Evolutionary conservation across 2,797 vertebrate species (phyloP), one percentile per base, ranked within the genome.

Genomic region (Ptychobarbus kaznakovi): DNA sequence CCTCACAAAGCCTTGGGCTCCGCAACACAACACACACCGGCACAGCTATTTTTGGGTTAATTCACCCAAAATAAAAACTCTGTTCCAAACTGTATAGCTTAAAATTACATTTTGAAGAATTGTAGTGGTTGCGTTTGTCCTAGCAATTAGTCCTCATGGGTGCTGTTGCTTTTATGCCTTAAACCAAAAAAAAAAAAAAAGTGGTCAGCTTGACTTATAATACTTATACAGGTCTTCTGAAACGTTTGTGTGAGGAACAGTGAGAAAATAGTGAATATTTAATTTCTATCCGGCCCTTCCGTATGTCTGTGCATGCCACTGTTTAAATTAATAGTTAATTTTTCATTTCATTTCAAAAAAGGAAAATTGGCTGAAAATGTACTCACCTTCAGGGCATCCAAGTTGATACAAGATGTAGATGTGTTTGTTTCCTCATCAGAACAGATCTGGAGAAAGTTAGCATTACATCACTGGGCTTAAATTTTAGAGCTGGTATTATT

Each of bases 1-100:
- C 76, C 86, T 51, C 72, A 73, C 76, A 81, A 78, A 49, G 40
- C 73, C 72, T 40, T 15, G 25, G 53, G 83, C 69, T 25, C 80
- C 28, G 66, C 53, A 61, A 22, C 79, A 84, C 84, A 74, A 65
- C 68, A 53, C 7, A 49, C 42, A 46, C 1, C 1, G n/a, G 40
- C 44, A 35, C 40, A 32, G 63, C 6, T 76, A 66, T 68, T 76
- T 51, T 77, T 53, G 61, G 25, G 25, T 32, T 49, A 22, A 42
- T 66, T n/a, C 13, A 58, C 32, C 32, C 56, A 42, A n/a, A 61
- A 61, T 25, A 32, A 76, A 25, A n/a, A 11, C 46, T 49, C 25
- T n/a, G 51, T 38, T 40, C 51, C 32, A 76, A 53, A 75, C 11
- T 2, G 18, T 13, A 3, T 44, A 38, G 22, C 12, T 8, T 61